Evolutionary conservation across 2,888 invertebrate species (phyloP).

Genomic region (Sclerodermus sp.): DNA sequence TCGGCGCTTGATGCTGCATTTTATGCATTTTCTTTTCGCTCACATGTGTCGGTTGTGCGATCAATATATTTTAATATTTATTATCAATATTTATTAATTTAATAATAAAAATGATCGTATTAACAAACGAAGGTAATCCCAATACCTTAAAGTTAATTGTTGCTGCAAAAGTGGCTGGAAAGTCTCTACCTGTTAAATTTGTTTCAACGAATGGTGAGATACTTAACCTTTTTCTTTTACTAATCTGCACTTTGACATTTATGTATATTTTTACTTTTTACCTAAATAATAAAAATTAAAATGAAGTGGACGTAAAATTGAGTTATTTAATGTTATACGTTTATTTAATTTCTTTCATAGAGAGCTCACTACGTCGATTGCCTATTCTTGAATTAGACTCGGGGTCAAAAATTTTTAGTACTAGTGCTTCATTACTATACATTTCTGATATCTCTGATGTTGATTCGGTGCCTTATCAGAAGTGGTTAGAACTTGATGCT

Average conservation of each 20-base stretch:
- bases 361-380: slow-evolving; percentile 61
- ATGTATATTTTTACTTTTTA: neutral
- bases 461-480: slow-evolving; percentile 38
- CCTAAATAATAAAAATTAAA: neutral
- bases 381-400: slow-evolving; percentile 69
- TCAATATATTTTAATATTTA: slow-evolving; percentile 48
- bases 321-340: neutral
- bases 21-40: slow-evolving; percentile 32
- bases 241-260: slow-evolving; percentile 3
- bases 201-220: slow-evolving; percentile 66
- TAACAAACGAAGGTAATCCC: slow-evolving; percentile 77
- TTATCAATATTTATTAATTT: slow-evolving; percentile 47
- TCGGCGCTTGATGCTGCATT: too few species aligned
- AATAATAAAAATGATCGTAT: slow-evolving; percentile 67
- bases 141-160: slow-evolving; percentile 74
- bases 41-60: slow-evolving; percentile 44
- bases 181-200: slow-evolving; percentile 63
- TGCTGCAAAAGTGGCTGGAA: slow-evolving; percentile 66
- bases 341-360: slow-evolving; percentile 46
- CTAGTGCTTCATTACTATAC: slow-evolving; percentile 71
- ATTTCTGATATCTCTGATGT: slow-evolving; percentile 62
- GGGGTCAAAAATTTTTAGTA: slow-evolving; percentile 69
- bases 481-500: slow-evolving; percentile 59
- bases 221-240: slow-evolving; percentile 27
- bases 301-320: too few species aligned